Evolutionary conservation across 1,140 invertebrate species (phyloP).

Genomic region (Heterodera schachtii): DNA sequence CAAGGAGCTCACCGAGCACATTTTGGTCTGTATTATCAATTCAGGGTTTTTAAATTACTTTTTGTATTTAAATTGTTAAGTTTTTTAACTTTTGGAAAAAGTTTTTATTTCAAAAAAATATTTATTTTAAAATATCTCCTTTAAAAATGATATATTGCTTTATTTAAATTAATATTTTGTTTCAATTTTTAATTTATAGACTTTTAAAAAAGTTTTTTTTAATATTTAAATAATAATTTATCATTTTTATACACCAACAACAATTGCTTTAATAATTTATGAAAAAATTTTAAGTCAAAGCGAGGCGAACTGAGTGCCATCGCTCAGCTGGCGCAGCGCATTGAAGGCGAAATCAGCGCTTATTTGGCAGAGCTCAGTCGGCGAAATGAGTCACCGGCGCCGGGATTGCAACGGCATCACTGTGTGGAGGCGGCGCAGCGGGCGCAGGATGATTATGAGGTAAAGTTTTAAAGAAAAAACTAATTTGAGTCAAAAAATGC

Average conservation of each 20-base stretch:
- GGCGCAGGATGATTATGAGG: constrained; percentile 26
- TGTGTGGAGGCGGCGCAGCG: constrained; percentile 26
- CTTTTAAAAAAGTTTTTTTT: too few relatives aligned
- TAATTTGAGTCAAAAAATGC: too few relatives aligned
- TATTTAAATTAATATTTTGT: too few relatives aligned
- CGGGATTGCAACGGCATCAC: constrained; percentile 30
- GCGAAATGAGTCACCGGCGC: constrained; percentile 22
- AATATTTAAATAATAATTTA: too few relatives aligned
- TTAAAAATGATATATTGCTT: too few relatives aligned
- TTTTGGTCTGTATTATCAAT: constrained; percentile 8
- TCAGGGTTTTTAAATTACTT: too few relatives aligned
- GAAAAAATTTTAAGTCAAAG: constrained; percentile 23
- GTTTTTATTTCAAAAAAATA: too few relatives aligned
- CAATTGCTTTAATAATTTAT: not conserved
- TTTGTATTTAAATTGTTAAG: too few relatives aligned
- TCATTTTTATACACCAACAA: too few relatives aligned
- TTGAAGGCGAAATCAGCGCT: constrained; percentile 36
- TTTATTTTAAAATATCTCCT: too few relatives aligned
- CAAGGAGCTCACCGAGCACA: constrained; percentile 32
- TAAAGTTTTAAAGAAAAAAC: not conserved
- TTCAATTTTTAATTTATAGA: too few relatives aligned
- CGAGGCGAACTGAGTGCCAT: constrained; percentile 31
- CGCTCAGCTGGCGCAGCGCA: constrained; percentile 32
- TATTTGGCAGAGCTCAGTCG: constrained; percentile 37
- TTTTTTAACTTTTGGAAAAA: too few relatives aligned